phyloP scores from a whole-genome alignment of 2,113 vertebrate species.

The Panurus biarmicus region DNA sequence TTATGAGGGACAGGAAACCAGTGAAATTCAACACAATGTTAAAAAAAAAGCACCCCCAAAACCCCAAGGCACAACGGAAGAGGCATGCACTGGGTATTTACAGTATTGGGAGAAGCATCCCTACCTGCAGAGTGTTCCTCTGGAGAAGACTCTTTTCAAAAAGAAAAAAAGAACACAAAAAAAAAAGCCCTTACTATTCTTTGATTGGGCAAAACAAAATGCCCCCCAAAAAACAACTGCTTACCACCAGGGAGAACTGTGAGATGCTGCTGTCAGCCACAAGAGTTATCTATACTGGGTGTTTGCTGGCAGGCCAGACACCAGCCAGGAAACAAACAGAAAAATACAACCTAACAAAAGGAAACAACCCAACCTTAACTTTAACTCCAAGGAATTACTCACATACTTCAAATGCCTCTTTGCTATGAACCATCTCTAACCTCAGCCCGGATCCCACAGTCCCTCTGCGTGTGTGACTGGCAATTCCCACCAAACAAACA shows the following conservation, averaged over 20 bases:
- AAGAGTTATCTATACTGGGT: background rate
- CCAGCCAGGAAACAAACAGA: background rate
- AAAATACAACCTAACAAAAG: background rate
- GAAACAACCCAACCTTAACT: background rate
- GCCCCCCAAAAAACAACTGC: background rate
- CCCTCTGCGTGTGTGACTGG: background rate
- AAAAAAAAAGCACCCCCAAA: background rate
- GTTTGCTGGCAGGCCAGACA: background rate
- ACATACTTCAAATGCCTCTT: background rate
- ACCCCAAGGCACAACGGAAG: fast-evolving
- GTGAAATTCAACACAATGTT: background rate
- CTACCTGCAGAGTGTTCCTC: background rate
- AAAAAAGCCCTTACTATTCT: background rate
- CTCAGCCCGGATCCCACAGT: background rate
- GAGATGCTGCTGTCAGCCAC: background rate
- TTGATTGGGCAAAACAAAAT: background rate
- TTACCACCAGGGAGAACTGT: background rate
- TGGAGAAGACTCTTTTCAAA: background rate
- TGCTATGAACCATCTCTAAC: background rate
- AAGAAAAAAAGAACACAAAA: background rate
- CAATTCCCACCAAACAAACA: constrained; percentile 6
- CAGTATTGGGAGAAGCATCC: background rate
- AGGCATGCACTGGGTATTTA: background rate
- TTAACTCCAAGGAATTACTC: background rate
- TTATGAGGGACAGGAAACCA: background rate